Percentiles rank a stretch among this genome's conserved stretches.
Evolutionary conservation across 2,888 invertebrate genomes (phyloP).

Genomic region (Idaea aversata): DNA sequence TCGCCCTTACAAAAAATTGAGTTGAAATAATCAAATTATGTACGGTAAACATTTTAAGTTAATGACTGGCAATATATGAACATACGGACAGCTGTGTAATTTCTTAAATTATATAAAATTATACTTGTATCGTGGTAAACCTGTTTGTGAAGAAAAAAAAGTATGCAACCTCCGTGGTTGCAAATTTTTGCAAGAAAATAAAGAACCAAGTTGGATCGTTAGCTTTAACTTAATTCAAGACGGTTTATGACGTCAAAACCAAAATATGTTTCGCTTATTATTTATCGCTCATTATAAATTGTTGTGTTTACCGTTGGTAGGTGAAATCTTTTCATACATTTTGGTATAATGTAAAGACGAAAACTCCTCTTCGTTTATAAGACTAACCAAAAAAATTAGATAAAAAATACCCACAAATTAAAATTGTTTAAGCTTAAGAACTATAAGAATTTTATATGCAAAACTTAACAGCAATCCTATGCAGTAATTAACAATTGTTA

Average conservation of each 20-base stretch:
- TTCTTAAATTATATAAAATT: slow-evolving; percentile 72
- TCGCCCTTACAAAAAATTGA: slow-evolving; percentile 31
- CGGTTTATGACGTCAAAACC: neutral
- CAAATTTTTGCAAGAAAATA: neutral
- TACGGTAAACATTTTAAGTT: slow-evolving; percentile 69
- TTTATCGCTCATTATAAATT: too few species aligned
- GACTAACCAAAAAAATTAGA: too few species aligned
- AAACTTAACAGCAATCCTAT: too few species aligned
- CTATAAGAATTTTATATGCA: too few species aligned
- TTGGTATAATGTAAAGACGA: too few species aligned
- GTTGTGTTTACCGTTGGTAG: too few species aligned
- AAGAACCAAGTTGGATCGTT: neutral
- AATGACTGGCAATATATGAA: slow-evolving; percentile 49
- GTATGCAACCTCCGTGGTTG: slow-evolving; percentile 8
- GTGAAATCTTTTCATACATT: too few species aligned
- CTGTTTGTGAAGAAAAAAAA: slow-evolving; percentile 38
- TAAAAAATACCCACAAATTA: too few species aligned
- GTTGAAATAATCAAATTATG: slow-evolving; percentile 69
- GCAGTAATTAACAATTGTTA: too few species aligned
- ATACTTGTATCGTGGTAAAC: slow-evolving; percentile 50
- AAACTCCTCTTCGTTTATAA: too few species aligned
- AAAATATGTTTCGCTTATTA: too few species aligned
- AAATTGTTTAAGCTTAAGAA: too few species aligned
- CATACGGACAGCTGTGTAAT: slow-evolving; percentile 58
- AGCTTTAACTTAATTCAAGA: neutral